Evolutionary conservation across 2,888 invertebrate species (phyloP).

Genomic region (Eutolmus rufibarbis): DNA sequence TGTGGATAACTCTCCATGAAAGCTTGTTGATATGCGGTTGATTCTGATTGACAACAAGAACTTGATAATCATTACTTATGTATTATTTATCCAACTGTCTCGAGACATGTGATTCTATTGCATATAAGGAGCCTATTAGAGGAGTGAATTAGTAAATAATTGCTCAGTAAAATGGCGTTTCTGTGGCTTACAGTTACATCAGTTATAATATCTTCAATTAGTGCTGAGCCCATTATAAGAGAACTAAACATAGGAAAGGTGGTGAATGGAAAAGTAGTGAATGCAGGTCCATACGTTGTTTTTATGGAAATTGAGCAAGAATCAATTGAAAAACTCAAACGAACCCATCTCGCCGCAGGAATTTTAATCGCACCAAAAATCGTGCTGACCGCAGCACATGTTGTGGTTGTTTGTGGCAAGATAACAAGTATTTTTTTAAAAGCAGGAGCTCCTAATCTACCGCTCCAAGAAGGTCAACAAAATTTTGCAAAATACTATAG

Average conservation of each 20-base stretch:
- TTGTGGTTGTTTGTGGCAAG: not conserved
- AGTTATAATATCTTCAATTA: not conserved
- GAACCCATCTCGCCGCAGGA: not conserved
- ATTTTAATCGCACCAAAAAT: not conserved
- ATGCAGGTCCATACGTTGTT: not conserved
- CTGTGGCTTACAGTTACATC: not conserved
- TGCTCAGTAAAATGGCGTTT: not conserved
- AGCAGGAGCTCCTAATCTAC: not conserved
- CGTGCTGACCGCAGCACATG: not conserved
- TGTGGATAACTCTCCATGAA: not conserved
- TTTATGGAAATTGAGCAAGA: not conserved
- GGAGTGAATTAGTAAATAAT: not conserved
- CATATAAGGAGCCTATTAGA: not conserved
- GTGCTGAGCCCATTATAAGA: not conserved
- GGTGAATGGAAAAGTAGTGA: not conserved
- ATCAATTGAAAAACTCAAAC: not conserved
- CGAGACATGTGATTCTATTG: not conserved
- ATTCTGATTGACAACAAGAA: not conserved
- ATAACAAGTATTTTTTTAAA: not conserved
- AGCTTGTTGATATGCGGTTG: too few relatives aligned
- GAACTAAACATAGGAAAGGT: not conserved
- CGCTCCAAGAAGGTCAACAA: not conserved
- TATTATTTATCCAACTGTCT: not conserved
- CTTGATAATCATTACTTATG: not conserved
- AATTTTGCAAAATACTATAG: not conserved